These are phyloP conservation scores for Blera fallax DNA, from an alignment of 2,888 invertebrate genomes.

Conservation along the genomic window DNA sequence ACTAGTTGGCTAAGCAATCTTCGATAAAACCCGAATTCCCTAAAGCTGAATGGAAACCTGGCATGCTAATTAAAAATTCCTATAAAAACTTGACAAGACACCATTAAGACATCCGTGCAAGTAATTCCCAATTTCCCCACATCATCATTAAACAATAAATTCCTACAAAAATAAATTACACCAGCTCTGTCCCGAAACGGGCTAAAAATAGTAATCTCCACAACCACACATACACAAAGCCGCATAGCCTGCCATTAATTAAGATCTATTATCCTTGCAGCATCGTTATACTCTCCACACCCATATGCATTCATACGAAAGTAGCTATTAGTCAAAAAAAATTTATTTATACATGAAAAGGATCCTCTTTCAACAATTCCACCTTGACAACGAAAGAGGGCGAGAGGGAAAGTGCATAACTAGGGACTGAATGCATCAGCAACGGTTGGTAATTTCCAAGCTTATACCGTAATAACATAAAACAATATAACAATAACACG, in stretches of 20 bases:
- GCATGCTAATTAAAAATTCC: neutral
- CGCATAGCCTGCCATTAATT: slow-evolving; percentile 49
- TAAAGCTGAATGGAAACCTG: neutral
- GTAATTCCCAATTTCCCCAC: slow-evolving; percentile 13
- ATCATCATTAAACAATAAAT: neutral
- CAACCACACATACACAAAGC: slow-evolving; percentile 36
- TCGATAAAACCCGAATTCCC: neutral
- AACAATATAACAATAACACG: slow-evolving; percentile 69
- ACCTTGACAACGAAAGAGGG: slow-evolving; percentile 43
- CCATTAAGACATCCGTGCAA: neutral
- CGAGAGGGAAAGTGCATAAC: slow-evolving; percentile 2
- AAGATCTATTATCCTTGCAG: slow-evolving; percentile 63
- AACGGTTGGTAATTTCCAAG: slow-evolving; percentile 62
- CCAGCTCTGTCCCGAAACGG: neutral
- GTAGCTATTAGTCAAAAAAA: slow-evolving; percentile 62
- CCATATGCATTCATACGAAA: slow-evolving; percentile 59
- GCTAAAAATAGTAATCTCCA: slow-evolving; percentile 32
- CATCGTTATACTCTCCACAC: slow-evolving; percentile 36
- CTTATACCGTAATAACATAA: slow-evolving; percentile 67
- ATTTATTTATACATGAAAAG: slow-evolving; percentile 1
- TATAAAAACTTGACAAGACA: no score
- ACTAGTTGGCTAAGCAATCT: no score
- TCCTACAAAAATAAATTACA: neutral
- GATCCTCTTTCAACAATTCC: slow-evolving; percentile 23
- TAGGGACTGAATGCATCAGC: slow-evolving; percentile 48